These are phyloP conservation scores for Pangasius macronema DNA, from an alignment of 2,797 vertebrate species.

Conservation along the genomic window DNA sequence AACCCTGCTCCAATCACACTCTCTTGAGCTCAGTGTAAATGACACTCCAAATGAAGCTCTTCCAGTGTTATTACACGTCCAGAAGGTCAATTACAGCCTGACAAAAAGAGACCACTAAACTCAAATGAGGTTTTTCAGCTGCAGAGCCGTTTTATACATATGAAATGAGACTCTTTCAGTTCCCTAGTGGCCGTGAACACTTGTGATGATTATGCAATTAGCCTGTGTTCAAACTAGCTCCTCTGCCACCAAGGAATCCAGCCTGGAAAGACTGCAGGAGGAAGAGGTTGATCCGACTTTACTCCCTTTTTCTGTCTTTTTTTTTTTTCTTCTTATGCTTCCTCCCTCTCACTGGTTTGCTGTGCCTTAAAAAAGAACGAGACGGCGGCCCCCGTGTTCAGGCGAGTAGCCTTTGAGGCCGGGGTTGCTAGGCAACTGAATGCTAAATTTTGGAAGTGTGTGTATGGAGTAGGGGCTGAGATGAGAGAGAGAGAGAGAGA, in stretches of 20 bases:
- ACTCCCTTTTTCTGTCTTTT: slow-evolving; percentile 47
- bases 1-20: neutral
- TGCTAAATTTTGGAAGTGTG: slow-evolving; percentile 76
- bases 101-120: slow-evolving; percentile 16
- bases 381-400: slow-evolving; percentile 66
- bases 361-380: slow-evolving; percentile 67
- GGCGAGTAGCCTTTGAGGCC: slow-evolving; percentile 66
- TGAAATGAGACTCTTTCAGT: slow-evolving; percentile 38
- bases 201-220: slow-evolving; percentile 69
- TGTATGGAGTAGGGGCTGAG: slow-evolving; percentile 63
- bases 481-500: slow-evolving; percentile 35
- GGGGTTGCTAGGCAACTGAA: slow-evolving; percentile 80
- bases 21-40: slow-evolving; percentile 7
- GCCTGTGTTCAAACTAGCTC: slow-evolving; percentile 68
- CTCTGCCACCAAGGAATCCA: slow-evolving; percentile 65
- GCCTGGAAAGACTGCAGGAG: slow-evolving; percentile 63
- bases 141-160: slow-evolving; percentile 16
- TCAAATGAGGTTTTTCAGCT: slow-evolving; percentile 28
- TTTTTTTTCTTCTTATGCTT: slow-evolving; percentile 32
- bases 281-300: slow-evolving; percentile 43
- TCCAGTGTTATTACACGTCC: slow-evolving; percentile 26
- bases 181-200: slow-evolving; percentile 33
- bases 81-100: slow-evolving; percentile 38
- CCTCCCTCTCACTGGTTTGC: slow-evolving; percentile 55
- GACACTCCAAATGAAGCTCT: slow-evolving; percentile 20